Evolutionary conservation across 2,113 vertebrate genomes (phyloP), one percentile per base, ranked within the genome.

Genomic region (Canis aureus): DNA sequence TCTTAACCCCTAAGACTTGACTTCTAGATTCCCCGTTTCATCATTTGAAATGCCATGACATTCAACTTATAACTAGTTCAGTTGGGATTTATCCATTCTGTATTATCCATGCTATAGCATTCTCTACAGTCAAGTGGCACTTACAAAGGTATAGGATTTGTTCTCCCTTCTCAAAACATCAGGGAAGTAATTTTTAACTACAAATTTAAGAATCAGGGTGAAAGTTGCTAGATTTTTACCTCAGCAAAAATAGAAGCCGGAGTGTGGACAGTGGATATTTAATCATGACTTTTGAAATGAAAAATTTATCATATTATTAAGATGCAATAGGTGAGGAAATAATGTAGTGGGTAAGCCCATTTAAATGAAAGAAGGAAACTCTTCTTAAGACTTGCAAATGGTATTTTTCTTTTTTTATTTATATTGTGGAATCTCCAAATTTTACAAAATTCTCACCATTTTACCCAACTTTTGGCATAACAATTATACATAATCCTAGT

Each of bases 171-270:
- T 79, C 73, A 97, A 88, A 94, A 60, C 6, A 88, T 80, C 51
- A 81, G 83, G 62, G 66, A 90, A 81, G 85, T 92, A 66, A 94
- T 88, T 92, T 95, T n/a, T 27, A 90, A 78, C 27, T 53, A 55
- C 32, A 96, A 84, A 94, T 71, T 32, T 92, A 85, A 95, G 38
- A 96, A 92, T 59, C n/a, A 81, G 0, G 78, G 38, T 96, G 83
- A 89, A 91, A 88, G 49, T 22, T 83, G 11, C 83, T 71, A 11
- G 59, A 13, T 78, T 60, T 93, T 88, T 94, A 94, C 10, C 10
- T 88, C 6, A 89, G n/a, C 86, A 94, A 88, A 91, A 95, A 59
- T 23, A 82, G 55, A 85, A 93, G 16, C 29, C 59, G 2, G 49
- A 64, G 15, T 83, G 79, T 87, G 2, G 43, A 93, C 90, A 59